Evolutionary conservation across 2,797 vertebrate genomes (phyloP).

Genomic region (Hafferia zeledoni): DNA sequence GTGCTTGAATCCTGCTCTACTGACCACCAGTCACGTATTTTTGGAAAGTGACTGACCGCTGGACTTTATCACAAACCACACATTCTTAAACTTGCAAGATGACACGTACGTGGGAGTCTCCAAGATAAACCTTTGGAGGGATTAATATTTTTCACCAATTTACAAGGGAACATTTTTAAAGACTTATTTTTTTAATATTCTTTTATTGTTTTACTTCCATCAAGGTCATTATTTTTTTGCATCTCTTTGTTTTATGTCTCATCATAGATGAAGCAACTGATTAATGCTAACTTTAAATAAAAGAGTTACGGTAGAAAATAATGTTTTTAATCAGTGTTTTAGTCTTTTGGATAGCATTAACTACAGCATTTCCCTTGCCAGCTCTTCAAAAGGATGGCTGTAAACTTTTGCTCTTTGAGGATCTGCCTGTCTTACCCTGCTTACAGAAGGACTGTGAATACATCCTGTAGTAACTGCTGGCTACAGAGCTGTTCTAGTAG

Average conservation of each 20-base stretch:
- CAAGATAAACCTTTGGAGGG: neutral
- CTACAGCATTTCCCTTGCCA: neutral
- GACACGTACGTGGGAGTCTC: neutral
- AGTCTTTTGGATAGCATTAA: neutral
- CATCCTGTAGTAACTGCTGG: neutral
- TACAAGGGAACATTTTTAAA: neutral
- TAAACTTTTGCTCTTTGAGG: neutral
- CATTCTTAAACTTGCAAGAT: neutral
- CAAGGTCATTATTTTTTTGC: neutral
- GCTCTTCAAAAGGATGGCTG: neutral
- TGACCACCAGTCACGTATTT: neutral
- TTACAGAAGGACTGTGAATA: neutral
- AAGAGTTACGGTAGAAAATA: neutral
- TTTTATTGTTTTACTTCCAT: neutral
- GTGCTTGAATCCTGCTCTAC: neutral
- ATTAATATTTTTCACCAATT: neutral
- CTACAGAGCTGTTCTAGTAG: neutral
- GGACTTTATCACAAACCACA: neutral
- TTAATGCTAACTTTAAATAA: neutral
- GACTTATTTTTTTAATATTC: neutral
- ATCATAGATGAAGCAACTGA: neutral
- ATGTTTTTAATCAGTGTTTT: neutral
- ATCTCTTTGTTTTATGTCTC: neutral
- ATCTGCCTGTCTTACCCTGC: neutral
- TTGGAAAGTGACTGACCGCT: neutral